Evolutionary conservation across 2,888 invertebrate species (phyloP).

Genomic region (Patella caerulea): DNA sequence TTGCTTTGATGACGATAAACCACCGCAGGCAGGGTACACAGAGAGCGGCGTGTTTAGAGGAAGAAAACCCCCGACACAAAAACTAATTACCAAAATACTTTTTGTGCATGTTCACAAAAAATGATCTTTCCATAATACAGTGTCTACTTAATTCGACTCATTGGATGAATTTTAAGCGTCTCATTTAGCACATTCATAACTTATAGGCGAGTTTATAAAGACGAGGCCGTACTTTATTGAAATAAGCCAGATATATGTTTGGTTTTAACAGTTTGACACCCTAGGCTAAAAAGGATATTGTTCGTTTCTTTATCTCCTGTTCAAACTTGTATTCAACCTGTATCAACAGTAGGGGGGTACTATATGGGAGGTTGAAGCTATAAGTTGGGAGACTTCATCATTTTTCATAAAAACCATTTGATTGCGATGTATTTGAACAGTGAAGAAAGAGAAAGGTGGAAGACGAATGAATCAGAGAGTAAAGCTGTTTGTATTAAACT

Average conservation of each 20-base stretch:
- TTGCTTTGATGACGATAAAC: slow-evolving; percentile 9
- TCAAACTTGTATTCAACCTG: not conserved
- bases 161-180: slow-evolving; percentile 2
- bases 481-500: slow-evolving; percentile 1
- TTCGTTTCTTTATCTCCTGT: not conserved
- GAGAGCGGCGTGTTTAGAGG: slow-evolving; percentile 7
- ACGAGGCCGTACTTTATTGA: not conserved
- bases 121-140: slow-evolving; percentile 1
- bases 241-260: slow-evolving; percentile 7
- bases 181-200: slow-evolving; percentile 4
- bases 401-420: not conserved
- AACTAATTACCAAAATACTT: slow-evolving; percentile 13
- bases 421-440: not conserved
- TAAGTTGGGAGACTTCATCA: not conserved
- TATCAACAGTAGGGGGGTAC: not conserved
- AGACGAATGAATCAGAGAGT: not conserved
- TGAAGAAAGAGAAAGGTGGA: slow-evolving; percentile 3
- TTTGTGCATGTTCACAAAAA: slow-evolving; percentile 11
- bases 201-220: not conserved
- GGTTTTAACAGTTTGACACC: not conserved
- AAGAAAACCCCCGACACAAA: slow-evolving; percentile 2
- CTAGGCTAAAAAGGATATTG: not conserved
- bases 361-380: not conserved
- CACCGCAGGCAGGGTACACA: slow-evolving; percentile 2
- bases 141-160: not conserved